Percentiles rank a stretch among this genome's conserved stretches.
Conservation (phyloP, 2,113 vertebrate species). For the Clarias magur region DNA sequence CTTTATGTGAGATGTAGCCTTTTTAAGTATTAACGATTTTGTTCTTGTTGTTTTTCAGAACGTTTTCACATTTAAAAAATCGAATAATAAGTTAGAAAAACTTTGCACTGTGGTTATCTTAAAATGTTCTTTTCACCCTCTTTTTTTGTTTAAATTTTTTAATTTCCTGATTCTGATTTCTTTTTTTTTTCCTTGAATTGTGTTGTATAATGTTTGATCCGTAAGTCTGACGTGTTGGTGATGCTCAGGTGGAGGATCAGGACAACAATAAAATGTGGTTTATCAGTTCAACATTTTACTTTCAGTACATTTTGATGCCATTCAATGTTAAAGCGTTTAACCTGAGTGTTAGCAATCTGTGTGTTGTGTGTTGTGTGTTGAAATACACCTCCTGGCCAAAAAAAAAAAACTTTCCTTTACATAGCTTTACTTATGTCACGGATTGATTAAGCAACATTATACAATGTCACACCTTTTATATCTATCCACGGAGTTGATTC, state of each 20-base stretch:
- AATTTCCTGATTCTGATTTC: not conserved
- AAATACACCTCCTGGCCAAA: slow-evolving; percentile 17
- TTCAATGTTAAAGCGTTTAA: slow-evolving; percentile 23
- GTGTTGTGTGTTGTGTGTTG: slow-evolving; percentile 49
- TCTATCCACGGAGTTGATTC: too few relatives aligned
- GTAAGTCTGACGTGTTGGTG: slow-evolving; percentile 43
- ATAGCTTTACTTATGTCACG: too few relatives aligned
- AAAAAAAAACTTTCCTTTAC: too few relatives aligned
- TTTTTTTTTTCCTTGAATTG: slow-evolving; percentile 30
- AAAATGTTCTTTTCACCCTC: not conserved
- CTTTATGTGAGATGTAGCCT: not conserved
- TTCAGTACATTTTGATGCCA: not conserved
- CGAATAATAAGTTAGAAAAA: not conserved
- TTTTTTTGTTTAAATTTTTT: not conserved
- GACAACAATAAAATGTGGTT: not conserved
- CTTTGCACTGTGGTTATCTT: slow-evolving; percentile 2
- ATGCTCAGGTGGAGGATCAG: slow-evolving; percentile 40
- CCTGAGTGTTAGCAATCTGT: slow-evolving; percentile 59
- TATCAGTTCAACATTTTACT: not conserved
- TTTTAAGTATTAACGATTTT: not conserved
- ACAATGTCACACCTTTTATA: too few relatives aligned
- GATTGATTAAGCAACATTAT: too few relatives aligned
- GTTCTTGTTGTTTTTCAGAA: not conserved
- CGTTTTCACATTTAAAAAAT: not conserved
- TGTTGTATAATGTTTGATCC: slow-evolving; percentile 25